Conservation (phyloP, 2,113 vertebrate genomes). For the Echinops telfairi region DNA sequence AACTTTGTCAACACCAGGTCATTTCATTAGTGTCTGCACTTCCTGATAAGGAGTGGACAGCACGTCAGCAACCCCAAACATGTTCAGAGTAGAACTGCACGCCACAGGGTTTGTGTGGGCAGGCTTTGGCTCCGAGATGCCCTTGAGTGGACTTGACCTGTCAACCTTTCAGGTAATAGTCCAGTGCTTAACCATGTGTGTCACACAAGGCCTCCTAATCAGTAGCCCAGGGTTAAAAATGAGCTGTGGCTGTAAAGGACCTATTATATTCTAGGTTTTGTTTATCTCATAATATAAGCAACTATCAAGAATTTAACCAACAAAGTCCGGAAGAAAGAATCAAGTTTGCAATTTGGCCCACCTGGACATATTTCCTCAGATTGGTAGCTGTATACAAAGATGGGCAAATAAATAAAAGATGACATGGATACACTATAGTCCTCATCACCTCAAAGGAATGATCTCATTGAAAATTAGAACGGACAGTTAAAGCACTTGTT, state of each 20-base stretch:
- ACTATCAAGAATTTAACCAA: neutral
- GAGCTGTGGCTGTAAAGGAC: neutral
- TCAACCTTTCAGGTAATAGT: neutral
- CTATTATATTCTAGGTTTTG: neutral
- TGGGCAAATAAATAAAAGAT: slow-evolving; percentile 40
- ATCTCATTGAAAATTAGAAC: slow-evolving; percentile 19
- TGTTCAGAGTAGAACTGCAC: neutral
- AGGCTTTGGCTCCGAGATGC: neutral
- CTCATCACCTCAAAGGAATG: neutral
- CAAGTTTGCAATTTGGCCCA: neutral
- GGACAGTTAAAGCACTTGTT: slow-evolving; percentile 7
- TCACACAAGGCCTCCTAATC: neutral
- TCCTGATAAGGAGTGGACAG: no score
- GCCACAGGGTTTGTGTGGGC: neutral
- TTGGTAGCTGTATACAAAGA: neutral
- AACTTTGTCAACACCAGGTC: no score
- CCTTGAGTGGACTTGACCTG: neutral
- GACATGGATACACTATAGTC: neutral
- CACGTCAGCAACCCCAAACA: neutral
- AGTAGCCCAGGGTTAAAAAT: neutral
- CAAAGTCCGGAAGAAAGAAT: neutral
- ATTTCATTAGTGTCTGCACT: no score
- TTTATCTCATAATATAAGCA: slow-evolving; percentile 22
- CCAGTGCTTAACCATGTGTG: neutral
- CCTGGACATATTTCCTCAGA: neutral